Conservation (phyloP, 1,140 invertebrate genomes). For the Trichonephila clavata region DNA sequence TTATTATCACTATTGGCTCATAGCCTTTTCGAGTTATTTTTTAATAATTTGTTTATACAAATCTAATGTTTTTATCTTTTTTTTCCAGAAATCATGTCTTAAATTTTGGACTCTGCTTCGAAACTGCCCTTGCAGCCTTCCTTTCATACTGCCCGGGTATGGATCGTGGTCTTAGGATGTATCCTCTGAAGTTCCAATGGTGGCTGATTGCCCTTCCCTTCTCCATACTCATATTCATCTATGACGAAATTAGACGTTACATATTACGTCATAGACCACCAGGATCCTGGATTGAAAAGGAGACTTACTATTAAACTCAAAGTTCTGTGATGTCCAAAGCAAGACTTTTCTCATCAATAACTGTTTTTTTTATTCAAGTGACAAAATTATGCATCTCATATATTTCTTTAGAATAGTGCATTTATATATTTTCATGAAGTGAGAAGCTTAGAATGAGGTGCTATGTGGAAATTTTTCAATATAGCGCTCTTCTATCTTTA, state of each 20-base stretch:
- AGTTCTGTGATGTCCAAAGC: background rate
- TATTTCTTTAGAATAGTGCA: no score
- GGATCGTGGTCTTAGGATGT: slow-evolving; percentile 84
- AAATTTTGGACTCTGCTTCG: slow-evolving; percentile 88
- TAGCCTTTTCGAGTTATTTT: no score
- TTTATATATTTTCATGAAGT: no score
- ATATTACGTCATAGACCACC: slow-evolving; percentile 95
- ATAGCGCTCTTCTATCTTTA: no score
- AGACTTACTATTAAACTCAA: slow-evolving; percentile 90
- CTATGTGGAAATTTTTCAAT: no score
- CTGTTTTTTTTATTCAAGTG: no score
- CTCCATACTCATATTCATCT: slow-evolving; percentile 97
- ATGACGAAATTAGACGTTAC: slow-evolving; percentile 97
- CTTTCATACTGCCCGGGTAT: slow-evolving; percentile 88
- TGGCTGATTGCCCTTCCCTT: slow-evolving; percentile 98
- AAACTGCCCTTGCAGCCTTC: slow-evolving; percentile 86
- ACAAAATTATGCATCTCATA: no score
- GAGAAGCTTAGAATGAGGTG: no score
- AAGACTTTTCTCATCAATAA: background rate
- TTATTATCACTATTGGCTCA: no score
- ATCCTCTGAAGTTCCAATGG: slow-evolving; percentile 90
- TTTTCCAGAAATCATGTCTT: slow-evolving; percentile 83
- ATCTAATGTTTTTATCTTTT: background rate
- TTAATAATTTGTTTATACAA: background rate
- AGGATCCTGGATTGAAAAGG: slow-evolving; percentile 98